Evolutionary conservation across 1,140 invertebrate species (phyloP).

Genomic region (Caenorhabditis inopinata): DNA sequence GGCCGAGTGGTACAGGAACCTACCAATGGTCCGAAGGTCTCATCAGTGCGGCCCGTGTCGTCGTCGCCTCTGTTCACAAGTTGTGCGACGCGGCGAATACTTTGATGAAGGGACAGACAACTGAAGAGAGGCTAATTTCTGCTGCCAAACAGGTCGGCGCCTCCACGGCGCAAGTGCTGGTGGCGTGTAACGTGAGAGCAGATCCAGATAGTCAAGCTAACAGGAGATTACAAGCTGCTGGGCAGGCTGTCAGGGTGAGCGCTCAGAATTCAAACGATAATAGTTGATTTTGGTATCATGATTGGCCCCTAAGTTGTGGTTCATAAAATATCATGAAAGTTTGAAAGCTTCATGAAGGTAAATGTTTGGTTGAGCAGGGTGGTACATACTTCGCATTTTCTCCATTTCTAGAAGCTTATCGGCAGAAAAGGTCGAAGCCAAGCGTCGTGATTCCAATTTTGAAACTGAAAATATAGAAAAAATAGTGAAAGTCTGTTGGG

Average conservation of each 20-base stretch:
- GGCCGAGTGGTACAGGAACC: constrained; percentile 74
- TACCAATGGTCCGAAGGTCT: constrained; percentile 98
- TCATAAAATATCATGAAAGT: too few relatives aligned
- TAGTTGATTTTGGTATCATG: too few relatives aligned
- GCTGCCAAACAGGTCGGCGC: constrained; percentile 92
- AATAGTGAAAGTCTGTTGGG: too few relatives aligned
- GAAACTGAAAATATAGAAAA: too few relatives aligned
- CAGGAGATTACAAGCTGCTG: constrained; percentile 84
- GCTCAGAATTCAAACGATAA: too few relatives aligned
- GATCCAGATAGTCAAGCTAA: constrained; percentile 90
- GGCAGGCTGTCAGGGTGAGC: constrained; percentile 81
- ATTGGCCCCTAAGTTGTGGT: too few relatives aligned
- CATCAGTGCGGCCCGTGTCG: constrained; percentile 86
- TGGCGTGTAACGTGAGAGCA: constrained; percentile 97
- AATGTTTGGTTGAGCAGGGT: too few relatives aligned
- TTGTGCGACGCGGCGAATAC: constrained; percentile 95
- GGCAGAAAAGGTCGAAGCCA: too few relatives aligned
- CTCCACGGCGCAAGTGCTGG: constrained; percentile 90
- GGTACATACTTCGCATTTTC: too few relatives aligned
- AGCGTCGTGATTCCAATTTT: too few relatives aligned
- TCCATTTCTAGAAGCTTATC: too few relatives aligned
- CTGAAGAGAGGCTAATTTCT: constrained; percentile 92
- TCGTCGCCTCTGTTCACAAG: constrained; percentile 93
- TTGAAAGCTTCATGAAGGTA: too few relatives aligned
- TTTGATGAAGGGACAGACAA: constrained; percentile 87